Conservation (phyloP, 2,113 vertebrate genomes). For the Anarrhichthys ocellatus region DNA sequence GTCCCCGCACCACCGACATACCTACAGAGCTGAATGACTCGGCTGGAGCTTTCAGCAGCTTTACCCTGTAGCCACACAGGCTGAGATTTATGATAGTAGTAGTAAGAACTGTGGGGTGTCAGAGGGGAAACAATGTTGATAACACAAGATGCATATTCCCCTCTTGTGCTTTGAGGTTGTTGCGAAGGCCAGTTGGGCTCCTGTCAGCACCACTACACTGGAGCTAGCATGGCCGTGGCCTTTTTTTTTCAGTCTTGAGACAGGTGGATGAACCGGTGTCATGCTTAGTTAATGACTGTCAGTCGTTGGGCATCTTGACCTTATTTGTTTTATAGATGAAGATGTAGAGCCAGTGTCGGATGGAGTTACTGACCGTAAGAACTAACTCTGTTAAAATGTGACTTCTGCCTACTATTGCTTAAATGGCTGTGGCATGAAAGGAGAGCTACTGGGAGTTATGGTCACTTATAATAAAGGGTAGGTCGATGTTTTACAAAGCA, state of each 20-base stretch:
- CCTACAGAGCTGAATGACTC: constrained; percentile 46
- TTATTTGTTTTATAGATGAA: not conserved
- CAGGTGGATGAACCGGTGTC: constrained; percentile 15
- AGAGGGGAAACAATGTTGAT: constrained; percentile 48
- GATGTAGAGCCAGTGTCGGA: not conserved
- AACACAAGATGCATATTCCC: constrained; percentile 37
- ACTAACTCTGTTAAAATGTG: not conserved
- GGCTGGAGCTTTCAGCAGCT: constrained; percentile 42
- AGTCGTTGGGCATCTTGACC: not conserved
- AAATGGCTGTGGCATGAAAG: not conserved
- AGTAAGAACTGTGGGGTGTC: constrained; percentile 24
- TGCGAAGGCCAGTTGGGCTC: constrained; percentile 4
- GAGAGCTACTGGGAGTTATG: not conserved
- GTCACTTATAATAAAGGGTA: not conserved
- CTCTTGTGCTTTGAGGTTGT: constrained; percentile 14
- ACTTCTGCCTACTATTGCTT: not conserved
- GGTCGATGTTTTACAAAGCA: constrained; percentile 2
- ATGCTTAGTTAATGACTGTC: not conserved
- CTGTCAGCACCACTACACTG: constrained; percentile 1
- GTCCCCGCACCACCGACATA: constrained; percentile 17
- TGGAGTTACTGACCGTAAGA: not conserved
- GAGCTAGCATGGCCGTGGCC: not conserved
- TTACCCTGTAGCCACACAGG: constrained; percentile 28
- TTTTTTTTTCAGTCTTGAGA: constrained; percentile 16
- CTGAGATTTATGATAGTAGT: constrained; percentile 58